Evolutionary conservation across 2,113 vertebrate species (phyloP), one percentile per base, ranked within the genome.

Genomic region (Salminus brasiliensis): DNA sequence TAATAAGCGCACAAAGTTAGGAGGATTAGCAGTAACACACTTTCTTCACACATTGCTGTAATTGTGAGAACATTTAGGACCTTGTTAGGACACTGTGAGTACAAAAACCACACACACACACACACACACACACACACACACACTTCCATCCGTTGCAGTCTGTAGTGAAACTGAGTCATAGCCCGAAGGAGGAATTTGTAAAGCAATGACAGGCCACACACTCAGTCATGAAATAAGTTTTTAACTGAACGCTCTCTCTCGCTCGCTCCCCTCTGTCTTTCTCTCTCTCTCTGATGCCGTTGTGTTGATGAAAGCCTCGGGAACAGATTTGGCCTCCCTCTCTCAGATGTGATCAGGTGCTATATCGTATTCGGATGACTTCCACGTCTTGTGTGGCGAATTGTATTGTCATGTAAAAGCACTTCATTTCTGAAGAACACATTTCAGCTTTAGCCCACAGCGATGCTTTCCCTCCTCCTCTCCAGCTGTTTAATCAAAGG

Each of bases 111-210:
- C 55, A 29, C 55, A 29, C n/a, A 30, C 57, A 29, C 57, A 60
- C 57, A 60, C 25, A 60, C 57, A 60, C 57, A 60, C 57, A 60
- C 12, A 60, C 57, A 60, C 57, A 60, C 27, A 60, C 57, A 60
- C 57, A 60, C 57, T 18, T 60, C 11, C 57, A 60, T 79, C 60
- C 32, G 70, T 49, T 80, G 29, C 43, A 80, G 62, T 63, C 78
- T 73, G 45, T 65, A 72, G 60, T 79, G 49, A 66, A 79, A 79
- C 29, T 49, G 45, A 79, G 57, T 66, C 78, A 72, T 36, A 72
- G 47, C 59, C 60, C 25, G 65, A 59, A 41, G 62, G 49, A 55
- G 13, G 39, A 74, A 74, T 71, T 74, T 62, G 39, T 36, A 59
- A 80, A 72, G 78, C 78, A 53, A 59, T 21, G 7, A 30, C 34